Percentiles rank a stretch among this genome's conserved stretches.
phyloP scores from a whole-genome alignment of 1,140 invertebrate genomes.

The Drosophila chauvacae region DNA sequence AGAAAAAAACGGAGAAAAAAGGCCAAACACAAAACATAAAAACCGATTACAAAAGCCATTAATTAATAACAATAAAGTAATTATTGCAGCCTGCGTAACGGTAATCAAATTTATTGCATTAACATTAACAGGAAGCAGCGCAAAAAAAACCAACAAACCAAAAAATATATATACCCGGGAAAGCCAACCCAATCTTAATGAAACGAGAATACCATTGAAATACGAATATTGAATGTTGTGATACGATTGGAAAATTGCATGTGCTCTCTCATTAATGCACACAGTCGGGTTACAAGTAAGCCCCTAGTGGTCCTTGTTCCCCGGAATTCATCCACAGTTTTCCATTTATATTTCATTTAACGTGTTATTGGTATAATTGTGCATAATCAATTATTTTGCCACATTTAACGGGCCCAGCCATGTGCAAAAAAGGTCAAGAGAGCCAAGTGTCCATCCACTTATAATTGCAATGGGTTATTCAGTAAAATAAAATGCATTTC shows the following conservation, averaged over 20 bases:
- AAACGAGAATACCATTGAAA: slow-evolving; percentile 43
- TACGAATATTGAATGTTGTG: slow-evolving; percentile 76
- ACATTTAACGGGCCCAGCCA: slow-evolving; percentile 66
- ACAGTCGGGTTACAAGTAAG: slow-evolving; percentile 2
- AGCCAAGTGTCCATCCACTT: slow-evolving; percentile 28
- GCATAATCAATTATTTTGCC: slow-evolving; percentile 82
- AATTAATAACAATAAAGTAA: slow-evolving; percentile 53
- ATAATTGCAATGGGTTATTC: slow-evolving; percentile 39
- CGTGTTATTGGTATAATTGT: slow-evolving; percentile 69
- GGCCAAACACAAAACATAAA: slow-evolving; percentile 32
- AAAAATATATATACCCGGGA: slow-evolving; percentile 10
- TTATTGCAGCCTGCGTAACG: slow-evolving; percentile 41
- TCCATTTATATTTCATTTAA: slow-evolving; percentile 37
- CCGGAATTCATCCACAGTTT: slow-evolving; percentile 1
- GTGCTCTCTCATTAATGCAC: slow-evolving; percentile 18
- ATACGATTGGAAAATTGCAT: slow-evolving; percentile 63
- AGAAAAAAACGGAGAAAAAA: slow-evolving; percentile 21
- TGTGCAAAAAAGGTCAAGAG: slow-evolving; percentile 30
- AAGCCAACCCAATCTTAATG: slow-evolving; percentile 32
- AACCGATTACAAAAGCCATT: slow-evolving; percentile 52
- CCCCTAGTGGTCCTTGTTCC: neutral
- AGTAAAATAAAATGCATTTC: slow-evolving; percentile 27
- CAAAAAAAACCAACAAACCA: slow-evolving; percentile 12
- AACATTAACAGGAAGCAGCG: slow-evolving; percentile 41
- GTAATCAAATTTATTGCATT: slow-evolving; percentile 61